A percentile compares a stretch with the other conserved stretches of the same genome.
phyloP scores from a whole-genome alignment of 2,888 invertebrate species.

The Drosophila tanythrix region DNA sequence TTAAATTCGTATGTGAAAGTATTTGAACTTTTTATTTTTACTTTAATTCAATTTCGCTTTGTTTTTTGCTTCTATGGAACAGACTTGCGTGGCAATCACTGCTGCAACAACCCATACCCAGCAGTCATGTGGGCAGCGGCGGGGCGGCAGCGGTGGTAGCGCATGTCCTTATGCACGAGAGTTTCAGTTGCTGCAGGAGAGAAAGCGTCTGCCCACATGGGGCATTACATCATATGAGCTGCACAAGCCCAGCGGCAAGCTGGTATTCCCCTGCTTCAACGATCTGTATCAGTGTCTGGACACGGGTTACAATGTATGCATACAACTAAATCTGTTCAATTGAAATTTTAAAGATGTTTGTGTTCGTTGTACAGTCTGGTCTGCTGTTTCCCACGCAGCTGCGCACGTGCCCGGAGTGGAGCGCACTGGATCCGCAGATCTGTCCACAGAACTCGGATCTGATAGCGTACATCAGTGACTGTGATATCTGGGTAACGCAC shows the following conservation, averaged over 20 bases:
- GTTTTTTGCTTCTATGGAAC: background rate
- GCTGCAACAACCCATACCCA: conserved; percentile 91
- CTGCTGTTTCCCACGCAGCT: conserved; percentile 89
- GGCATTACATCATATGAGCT: conserved; percentile 97
- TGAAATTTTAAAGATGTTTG: background rate
- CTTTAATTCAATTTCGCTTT: background rate
- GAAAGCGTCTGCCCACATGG: conserved; percentile 95
- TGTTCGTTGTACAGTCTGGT: conserved; percentile 82
- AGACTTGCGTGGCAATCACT: conserved; percentile 92
- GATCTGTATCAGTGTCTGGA: conserved; percentile 94
- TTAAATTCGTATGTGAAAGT: background rate
- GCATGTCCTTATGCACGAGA: conserved; percentile 90
- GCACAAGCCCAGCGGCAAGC: conserved; percentile 91
- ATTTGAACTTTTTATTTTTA: background rate
- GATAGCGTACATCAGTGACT: conserved; percentile 95
- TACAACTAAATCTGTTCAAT: no score
- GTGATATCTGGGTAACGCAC: conserved; percentile 95
- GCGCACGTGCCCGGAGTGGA: conserved; percentile 87
- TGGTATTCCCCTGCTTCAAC: conserved; percentile 96
- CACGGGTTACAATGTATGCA: conserved; percentile 88
- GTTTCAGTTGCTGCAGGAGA: conserved; percentile 95
- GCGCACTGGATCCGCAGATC: conserved; percentile 92
- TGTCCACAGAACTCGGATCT: conserved; percentile 87
- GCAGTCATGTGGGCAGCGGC: conserved; percentile 84
- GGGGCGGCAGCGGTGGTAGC: conserved; percentile 84